Base-by-base conservation (phyloP, 2,888 invertebrate species). In the Syritta pipiens region DNA sequence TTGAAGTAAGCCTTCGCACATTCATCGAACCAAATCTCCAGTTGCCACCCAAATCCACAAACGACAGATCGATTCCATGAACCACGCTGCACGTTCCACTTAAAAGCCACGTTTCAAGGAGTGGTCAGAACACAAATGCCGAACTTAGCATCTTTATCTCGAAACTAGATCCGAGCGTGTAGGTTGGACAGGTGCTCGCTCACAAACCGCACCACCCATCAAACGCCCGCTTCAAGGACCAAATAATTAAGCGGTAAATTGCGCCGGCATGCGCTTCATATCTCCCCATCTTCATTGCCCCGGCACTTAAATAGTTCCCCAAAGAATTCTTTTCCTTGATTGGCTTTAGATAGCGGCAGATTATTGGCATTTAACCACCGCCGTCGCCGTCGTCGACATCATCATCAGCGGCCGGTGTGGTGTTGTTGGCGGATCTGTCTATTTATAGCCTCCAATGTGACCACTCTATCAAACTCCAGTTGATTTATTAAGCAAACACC, bases 401-500 rank as follows among this genome's bases (percentile, higher is more conserved):
- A 17, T 3, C 53, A 26, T 1, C 46, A 17, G 30, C n/a, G 17
- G 4, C 10, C 7, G 19, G 9, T 14, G 28, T 28, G 26, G 7
- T 42, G 53, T 7, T 28, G 48, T 48, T 69, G 24, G 44, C 69
- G 69, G 69, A 69, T 60, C 69, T 69, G 42, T 51, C 69, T 69
- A 69, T 69, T 68, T 68, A 32, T 44, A 68, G 51, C 49, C 69
- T 28, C 69, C 19, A n/a, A n/a, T n/a, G n/a, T 57, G 63, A 57
- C 40, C 63, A 55, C 69, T 69, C 42, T 49, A 76, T 76, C 63
- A 69, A 76, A 76, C 76, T 44, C 57, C 65, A 59, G 44, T 71
- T 77, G 76, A 71, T 77, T 77, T 77, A 77, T 77, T 65, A 65
- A 69, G 40, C 63, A 77, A 77, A 77, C 65, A 53, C 51, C 72